Evolutionary conservation across 2,888 invertebrate species (phyloP), one percentile per base, ranked within the genome.

Genomic region (Drosophila merina): DNA sequence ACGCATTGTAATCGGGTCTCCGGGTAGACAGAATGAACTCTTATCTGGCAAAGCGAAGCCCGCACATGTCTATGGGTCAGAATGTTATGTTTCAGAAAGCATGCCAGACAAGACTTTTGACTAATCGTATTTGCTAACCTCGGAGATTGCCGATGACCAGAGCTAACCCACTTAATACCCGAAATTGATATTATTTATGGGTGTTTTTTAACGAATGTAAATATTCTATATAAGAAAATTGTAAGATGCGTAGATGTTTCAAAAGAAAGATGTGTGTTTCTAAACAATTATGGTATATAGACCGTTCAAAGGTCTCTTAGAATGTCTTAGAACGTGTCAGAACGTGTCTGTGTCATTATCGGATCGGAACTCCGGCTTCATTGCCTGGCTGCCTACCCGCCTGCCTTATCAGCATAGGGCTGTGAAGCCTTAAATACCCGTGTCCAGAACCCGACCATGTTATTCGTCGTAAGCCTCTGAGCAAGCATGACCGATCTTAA

Each of bases 401-500:
- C 45, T 14, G 40, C 6, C 57, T 73, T 72, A 74, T 72, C 74
- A 66, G 42, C 73, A 7, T 36, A 33, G 38, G 40, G 45, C 1
- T 12, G 40, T 38, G 54, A 44, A 31, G 55, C 49, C 76, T 63
- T 85, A 82, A 76, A 87, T 74, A 74, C 50, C 25, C 63, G 36
- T 8, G 30, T n/a, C 20, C n/a, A 25, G 28, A 1, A 4, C 8
- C 52, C 3, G 25, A 8, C 45, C n/a, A 12, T 36, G 30, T 66
- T 62, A 85, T 57, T 87, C 63, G 20, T 54, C 50, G 42, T 25
- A 28, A 62, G 42, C 10, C 44, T 44, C 51, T 68, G n/a, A 36
- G 36, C 50, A 67, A 71, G 50, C 48, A 82, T 82, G 82, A 75
- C 66, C 72, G 57, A 81, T 25, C 90, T 96, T 42, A 90, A 95